Evolutionary conservation across 2,113 vertebrate species (phyloP), one percentile per base, ranked within the genome.

Genomic region (Hippocampus barbouri): DNA sequence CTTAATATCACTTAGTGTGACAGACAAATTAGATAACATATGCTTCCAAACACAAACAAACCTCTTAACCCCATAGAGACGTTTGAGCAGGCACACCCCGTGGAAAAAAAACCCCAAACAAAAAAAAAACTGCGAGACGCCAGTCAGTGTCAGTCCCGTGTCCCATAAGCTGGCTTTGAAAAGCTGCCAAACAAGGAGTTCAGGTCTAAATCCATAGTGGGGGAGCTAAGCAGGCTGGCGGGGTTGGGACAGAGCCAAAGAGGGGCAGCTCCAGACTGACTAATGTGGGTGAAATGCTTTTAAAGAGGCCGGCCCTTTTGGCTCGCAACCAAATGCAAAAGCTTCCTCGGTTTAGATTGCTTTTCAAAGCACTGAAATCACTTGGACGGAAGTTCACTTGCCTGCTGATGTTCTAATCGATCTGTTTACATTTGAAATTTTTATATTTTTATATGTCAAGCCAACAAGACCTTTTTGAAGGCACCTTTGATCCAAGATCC

Each of bases 161-260:
- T 65, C 27, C 64, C 69, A 60, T 81, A 83, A 86, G 76, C 63
- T 69, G 73, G 76, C 59, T 82, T 87, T 83, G 80, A 84, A 74
- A 68, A 15, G 14, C 54, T 69, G 74, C 80, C 77, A 81, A 76
- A 80, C 70, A 79, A 57, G n/a, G 66, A 82, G 75, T 47, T 71
- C 66, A 66, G 70, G 67, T 72, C 72, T 78, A 83, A 87, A 85
- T 81, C 85, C 74, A 75, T 2, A 63, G 5, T 68, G 73, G 61
- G 68, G 68, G 64, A 74, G 72, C 68, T 64, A 47, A 84, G 68
- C 75, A 76, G 74, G 18, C 66, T 66, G 62, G 69, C 51, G 38
- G 38, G 27, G 51, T 64, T 62, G 64, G 64, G 23, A 72, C 65
- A 16, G 51, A 53, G 64, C 34, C 59, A 80, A 38, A 45, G 11